Percentiles rank a stretch among this genome's conserved stretches.
Conservation (phyloP, 2,888 invertebrate species). For the Chloroclysta siterata region DNA sequence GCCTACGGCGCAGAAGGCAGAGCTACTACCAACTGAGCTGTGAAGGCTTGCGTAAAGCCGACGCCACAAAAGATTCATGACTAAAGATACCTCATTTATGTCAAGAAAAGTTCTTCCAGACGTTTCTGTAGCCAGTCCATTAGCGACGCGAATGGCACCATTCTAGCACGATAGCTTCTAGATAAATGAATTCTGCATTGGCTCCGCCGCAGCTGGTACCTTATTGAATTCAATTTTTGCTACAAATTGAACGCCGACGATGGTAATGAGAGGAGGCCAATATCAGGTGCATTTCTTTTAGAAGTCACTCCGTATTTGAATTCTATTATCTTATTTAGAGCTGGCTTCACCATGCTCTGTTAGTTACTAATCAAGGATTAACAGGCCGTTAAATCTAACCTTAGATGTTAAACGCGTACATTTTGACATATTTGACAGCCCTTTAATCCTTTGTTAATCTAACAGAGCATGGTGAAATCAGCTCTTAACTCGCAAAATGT, state of each 20-base stretch:
- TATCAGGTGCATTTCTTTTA: slow-evolving; percentile 22
- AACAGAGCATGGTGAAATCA: no score
- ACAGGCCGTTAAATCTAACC: no score
- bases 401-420: no score
- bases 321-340: no score
- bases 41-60: background rate
- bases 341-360: no score
- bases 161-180: slow-evolving; percentile 40
- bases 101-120: slow-evolving; percentile 1
- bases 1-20: no score
- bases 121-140: slow-evolving; percentile 44
- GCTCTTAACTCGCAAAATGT: no score
- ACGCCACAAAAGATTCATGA: slow-evolving; percentile 1
- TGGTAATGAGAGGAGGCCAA: slow-evolving; percentile 31
- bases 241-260: slow-evolving; percentile 49
- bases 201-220: slow-evolving; percentile 44
- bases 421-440: no score
- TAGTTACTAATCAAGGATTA: no score
- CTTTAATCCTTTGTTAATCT: no score
- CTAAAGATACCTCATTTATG: slow-evolving; percentile 8
- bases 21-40: no score
- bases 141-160: slow-evolving; percentile 56
- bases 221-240: slow-evolving; percentile 54
- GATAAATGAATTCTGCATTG: slow-evolving; percentile 64
- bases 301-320: no score